Evolutionary conservation across 2,113 vertebrate genomes (phyloP).

Genomic region (Rallus limicola): DNA sequence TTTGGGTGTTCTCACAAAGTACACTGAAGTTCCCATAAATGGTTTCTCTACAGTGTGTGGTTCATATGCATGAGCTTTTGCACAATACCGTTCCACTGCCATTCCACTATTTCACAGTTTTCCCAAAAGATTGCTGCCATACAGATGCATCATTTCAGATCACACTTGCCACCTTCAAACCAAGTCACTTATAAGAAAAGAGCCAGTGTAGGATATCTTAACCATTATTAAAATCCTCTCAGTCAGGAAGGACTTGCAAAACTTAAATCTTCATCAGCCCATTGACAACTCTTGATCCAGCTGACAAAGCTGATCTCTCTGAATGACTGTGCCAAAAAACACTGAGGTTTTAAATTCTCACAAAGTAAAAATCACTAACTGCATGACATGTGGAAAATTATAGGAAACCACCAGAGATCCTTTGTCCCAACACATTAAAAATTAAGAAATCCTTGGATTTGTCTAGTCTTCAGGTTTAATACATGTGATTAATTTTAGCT

Average conservation of each 20-base stretch:
- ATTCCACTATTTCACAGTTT: neutral
- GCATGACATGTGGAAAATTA: neutral
- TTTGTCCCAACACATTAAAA: neutral
- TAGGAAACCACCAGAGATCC: neutral
- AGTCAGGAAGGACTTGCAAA: neutral
- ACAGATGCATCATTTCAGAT: neutral
- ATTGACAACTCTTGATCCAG: neutral
- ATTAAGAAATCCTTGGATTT: neutral
- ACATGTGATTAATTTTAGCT: neutral
- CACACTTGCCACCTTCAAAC: neutral
- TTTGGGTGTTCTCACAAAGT: neutral
- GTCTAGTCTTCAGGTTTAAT: neutral
- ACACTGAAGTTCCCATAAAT: neutral
- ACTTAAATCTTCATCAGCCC: neutral
- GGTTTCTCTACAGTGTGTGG: neutral
- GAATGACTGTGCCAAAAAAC: neutral
- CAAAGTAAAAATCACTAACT: neutral
- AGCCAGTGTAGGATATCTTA: neutral
- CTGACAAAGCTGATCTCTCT: neutral
- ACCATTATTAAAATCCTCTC: neutral
- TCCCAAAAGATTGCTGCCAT: neutral
- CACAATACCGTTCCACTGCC: neutral
- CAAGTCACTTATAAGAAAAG: neutral
- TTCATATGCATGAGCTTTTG: neutral
- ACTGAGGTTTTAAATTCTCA: neutral